Conservation (phyloP, 1,140 invertebrate species). For the Aphidius gifuensis region DNA sequence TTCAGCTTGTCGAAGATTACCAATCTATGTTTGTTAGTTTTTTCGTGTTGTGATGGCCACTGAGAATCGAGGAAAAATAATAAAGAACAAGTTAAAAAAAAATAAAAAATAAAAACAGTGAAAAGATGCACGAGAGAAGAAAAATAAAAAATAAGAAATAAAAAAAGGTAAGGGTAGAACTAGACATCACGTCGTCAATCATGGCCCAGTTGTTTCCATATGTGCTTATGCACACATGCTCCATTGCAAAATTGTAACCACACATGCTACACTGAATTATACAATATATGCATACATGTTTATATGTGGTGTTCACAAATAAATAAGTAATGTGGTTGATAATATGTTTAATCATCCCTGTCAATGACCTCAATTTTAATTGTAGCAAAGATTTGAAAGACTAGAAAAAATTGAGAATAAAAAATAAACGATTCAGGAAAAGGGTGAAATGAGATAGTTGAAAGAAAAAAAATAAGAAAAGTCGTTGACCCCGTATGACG, state of each 20-base stretch:
- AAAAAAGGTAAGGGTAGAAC: constrained; percentile 3
- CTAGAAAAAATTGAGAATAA: constrained; percentile 14
- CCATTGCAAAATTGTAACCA: constrained; percentile 3
- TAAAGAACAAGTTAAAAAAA: constrained; percentile 10
- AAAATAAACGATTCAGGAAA: constrained; percentile 11
- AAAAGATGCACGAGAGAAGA: constrained; percentile 2
- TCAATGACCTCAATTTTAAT: constrained; percentile 15
- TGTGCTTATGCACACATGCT: constrained; percentile 12
- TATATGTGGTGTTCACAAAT: no score
- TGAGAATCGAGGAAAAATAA: neutral
- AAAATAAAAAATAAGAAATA: constrained; percentile 6
- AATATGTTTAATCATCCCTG: constrained; percentile 14
- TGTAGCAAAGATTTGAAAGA: constrained; percentile 1
- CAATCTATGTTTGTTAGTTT: constrained; percentile 29
- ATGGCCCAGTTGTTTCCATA: constrained; percentile 45
- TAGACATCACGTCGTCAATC: constrained; percentile 47
- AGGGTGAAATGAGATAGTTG: constrained; percentile 1
- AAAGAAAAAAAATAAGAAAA: constrained; percentile 31
- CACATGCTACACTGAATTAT: neutral
- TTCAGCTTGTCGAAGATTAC: constrained; percentile 43
- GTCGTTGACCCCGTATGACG: constrained; percentile 42
- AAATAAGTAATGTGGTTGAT: neutral
- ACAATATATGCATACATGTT: constrained; percentile 6
- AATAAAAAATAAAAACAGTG: constrained; percentile 7
- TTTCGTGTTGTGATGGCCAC: neutral